Conservation (phyloP, 2,888 invertebrate species). For the Orthosia cruda region DNA sequence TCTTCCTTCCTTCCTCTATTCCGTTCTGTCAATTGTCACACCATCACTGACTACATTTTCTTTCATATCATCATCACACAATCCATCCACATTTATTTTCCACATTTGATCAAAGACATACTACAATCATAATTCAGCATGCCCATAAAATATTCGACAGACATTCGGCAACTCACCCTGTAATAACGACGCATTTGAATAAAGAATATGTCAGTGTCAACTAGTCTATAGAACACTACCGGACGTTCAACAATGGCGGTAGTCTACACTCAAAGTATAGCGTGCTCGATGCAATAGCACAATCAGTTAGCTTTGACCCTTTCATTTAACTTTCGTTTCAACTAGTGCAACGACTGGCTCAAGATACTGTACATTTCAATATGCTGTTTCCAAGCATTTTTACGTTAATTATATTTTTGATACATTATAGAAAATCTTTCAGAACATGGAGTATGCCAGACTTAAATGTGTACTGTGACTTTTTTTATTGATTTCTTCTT, state of each 20-base stretch:
- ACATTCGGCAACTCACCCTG: not conserved
- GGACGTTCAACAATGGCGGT: not conserved
- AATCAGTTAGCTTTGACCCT: not conserved
- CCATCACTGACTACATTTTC: too few relatives aligned
- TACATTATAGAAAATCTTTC: not conserved
- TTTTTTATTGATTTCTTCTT: too few relatives aligned
- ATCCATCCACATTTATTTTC: too few relatives aligned
- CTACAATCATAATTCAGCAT: too few relatives aligned
- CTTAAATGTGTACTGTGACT: too few relatives aligned
- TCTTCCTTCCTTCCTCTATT: too few relatives aligned
- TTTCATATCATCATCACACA: too few relatives aligned
- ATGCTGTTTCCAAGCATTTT: not conserved
- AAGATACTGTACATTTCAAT: not conserved
- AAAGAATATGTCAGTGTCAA: constrained; percentile 7
- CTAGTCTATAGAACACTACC: not conserved
- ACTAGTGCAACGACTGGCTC: not conserved
- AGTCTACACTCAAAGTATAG: not conserved
- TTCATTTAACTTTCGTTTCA: constrained; percentile 13
- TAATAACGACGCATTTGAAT: constrained; percentile 4
- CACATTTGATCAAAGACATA: not conserved
- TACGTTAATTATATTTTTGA: not conserved
- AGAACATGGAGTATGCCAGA: not conserved
- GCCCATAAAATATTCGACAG: too few relatives aligned
- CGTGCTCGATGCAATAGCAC: not conserved
- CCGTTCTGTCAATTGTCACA: too few relatives aligned